Evolutionary conservation across 1,140 invertebrate genomes (phyloP), one percentile per base, ranked within the genome.

Genomic region (Phocides pigmalion): DNA sequence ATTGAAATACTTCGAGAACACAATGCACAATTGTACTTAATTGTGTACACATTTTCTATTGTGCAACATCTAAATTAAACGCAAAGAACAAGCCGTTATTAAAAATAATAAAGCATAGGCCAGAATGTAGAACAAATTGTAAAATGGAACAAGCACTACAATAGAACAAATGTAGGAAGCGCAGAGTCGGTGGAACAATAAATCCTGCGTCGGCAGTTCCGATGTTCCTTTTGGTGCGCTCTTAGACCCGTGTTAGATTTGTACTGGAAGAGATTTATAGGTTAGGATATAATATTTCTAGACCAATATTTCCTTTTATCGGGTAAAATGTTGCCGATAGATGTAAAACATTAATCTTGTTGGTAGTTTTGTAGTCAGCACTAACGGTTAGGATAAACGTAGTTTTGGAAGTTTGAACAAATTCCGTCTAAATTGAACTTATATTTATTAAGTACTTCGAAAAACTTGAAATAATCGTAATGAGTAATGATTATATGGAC

Each of bases 101-200:
- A 46, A 59, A 32, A 46, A 46, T 59, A 59, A 59, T 59, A 59
- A 46, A 32, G 22, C 42, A 59, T 56, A 56, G 53, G 42, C 54
- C 54, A 59, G 54, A 44, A 59, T 59, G 54, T 59, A 58, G 63
- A 68, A 65, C 66, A 68, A 72, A 72, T 72, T 71, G 64, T 58
- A 62, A 61, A 58, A 70, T 70, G 51, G 63, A 62, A 59, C 54
- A 46, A 59, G 41, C 41, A 46, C 41, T 46, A 59, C 54, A 59
- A 59, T 59, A 22, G 54, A 59, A 59, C 42, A 47, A 47, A 59
- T 59, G 56, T 61, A 62, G 62, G 61, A 58, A 70, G 50, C 63
- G 51, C 59, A 65, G 46, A 58, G 54, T 62, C 42, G 56, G 56
- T 28, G 42, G 25, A 49, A 70, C 62, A 59, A 70, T 65, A 70